A percentile compares a stretch with the other conserved stretches of the same genome.
Evolutionary conservation across 2,888 invertebrate species (phyloP).

Genomic region (Galeruca laticollis): DNA sequence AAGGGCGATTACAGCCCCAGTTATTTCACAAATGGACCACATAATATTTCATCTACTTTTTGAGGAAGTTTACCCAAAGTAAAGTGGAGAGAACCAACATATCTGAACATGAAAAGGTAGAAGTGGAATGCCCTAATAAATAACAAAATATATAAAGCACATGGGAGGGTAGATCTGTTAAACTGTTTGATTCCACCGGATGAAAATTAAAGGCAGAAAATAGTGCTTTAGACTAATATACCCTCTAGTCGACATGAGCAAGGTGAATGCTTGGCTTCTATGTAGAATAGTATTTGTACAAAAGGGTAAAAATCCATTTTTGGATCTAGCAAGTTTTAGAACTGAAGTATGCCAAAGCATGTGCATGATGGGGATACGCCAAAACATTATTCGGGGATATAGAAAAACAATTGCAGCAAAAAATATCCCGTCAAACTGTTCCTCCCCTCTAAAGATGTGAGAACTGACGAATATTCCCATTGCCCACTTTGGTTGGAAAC

Average conservation of each 20-base stretch:
- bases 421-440: too few relatives aligned
- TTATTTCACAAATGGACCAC: too few relatives aligned
- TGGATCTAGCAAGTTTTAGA: slow-evolving; percentile 7
- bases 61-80: too few relatives aligned
- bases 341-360: not conserved
- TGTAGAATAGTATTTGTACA: slow-evolving; percentile 1
- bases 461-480: slow-evolving; percentile 13
- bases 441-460: not conserved
- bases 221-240: slow-evolving; percentile 10
- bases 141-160: slow-evolving; percentile 14
- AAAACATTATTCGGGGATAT: too few relatives aligned
- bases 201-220: too few relatives aligned
- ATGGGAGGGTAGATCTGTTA: slow-evolving; percentile 11
- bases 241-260: slow-evolving; percentile 13
- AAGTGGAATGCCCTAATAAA: too few relatives aligned
- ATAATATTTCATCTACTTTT: too few relatives aligned
- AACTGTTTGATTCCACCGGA: slow-evolving; percentile 5
- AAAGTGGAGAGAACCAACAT: too few relatives aligned
- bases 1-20: too few relatives aligned
- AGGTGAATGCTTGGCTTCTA: slow-evolving; percentile 17
- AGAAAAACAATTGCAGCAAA: too few relatives aligned
- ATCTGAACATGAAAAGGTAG: too few relatives aligned
- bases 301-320: not conserved
- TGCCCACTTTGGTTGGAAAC: slow-evolving; percentile 9
- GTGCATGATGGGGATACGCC: too few relatives aligned